Conservation (phyloP, 2,888 invertebrate genomes). For the Microctonus aethiopoides region DNA sequence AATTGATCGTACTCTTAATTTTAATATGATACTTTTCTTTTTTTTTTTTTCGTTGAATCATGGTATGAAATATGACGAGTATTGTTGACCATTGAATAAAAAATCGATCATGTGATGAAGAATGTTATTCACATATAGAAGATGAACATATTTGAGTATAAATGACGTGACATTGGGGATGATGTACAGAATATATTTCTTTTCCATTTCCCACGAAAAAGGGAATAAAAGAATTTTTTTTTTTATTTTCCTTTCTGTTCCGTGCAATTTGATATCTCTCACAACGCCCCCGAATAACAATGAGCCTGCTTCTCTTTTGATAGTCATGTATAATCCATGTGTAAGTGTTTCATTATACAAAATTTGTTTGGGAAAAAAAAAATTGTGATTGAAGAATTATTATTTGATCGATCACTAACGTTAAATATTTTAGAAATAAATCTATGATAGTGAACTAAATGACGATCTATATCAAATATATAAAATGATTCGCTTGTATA, state of each 20-base stretch:
- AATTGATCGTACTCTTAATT: background rate
- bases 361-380: background rate
- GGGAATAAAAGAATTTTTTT: background rate
- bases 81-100: slow-evolving; percentile 7
- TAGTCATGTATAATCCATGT: background rate
- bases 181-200: background rate
- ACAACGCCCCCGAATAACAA: background rate
- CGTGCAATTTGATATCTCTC: background rate
- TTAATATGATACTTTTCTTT: background rate
- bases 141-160: background rate
- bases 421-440: too few relatives aligned
- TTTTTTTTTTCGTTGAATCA: background rate
- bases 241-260: background rate
- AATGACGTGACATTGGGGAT: background rate
- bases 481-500: background rate
- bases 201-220: background rate
- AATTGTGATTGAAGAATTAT: background rate
- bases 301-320: background rate
- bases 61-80: background rate
- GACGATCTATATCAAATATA: slow-evolving; percentile 17
- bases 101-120: background rate
- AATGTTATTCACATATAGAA: background rate
- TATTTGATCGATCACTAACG: background rate
- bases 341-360: background rate
- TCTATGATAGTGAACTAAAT: background rate